These are phyloP conservation scores for Copsychus sechellarum DNA, from an alignment of 2,113 vertebrate genomes.

Conservation along the genomic window DNA sequence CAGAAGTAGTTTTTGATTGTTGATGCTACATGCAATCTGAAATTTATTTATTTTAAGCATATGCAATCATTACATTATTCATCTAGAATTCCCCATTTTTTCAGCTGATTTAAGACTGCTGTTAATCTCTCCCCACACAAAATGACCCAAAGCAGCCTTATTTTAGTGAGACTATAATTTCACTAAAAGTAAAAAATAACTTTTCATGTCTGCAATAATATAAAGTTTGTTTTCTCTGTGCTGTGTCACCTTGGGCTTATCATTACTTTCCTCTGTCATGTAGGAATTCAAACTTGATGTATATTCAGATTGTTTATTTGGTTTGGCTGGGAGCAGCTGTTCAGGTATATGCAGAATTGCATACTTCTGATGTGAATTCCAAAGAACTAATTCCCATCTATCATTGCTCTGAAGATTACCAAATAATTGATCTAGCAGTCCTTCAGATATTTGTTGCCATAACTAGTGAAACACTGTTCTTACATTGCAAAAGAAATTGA, in stretches of 20 bases:
- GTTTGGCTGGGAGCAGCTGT: background rate
- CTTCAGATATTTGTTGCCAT: background rate
- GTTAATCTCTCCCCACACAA: background rate
- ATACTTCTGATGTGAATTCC: background rate
- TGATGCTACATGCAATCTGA: background rate
- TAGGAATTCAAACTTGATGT: background rate
- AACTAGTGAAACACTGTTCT: background rate
- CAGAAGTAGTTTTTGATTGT: background rate
- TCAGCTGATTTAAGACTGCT: background rate
- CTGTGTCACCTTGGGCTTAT: background rate
- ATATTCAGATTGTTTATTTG: background rate
- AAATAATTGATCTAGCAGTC: background rate
- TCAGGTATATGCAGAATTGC: background rate
- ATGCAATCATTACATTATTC: background rate
- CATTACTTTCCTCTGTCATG: background rate
- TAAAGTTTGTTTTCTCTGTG: background rate
- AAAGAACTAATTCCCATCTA: background rate
- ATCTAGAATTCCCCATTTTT: background rate
- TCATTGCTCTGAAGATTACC: background rate
- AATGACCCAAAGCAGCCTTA: background rate
- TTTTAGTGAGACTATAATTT: background rate
- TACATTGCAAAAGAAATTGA: background rate
- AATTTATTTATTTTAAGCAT: background rate
- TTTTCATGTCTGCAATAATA: background rate
- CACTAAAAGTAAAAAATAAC: background rate